phyloP scores from a whole-genome alignment of 2,797 vertebrate genomes.

The Myotis vivesi region DNA sequence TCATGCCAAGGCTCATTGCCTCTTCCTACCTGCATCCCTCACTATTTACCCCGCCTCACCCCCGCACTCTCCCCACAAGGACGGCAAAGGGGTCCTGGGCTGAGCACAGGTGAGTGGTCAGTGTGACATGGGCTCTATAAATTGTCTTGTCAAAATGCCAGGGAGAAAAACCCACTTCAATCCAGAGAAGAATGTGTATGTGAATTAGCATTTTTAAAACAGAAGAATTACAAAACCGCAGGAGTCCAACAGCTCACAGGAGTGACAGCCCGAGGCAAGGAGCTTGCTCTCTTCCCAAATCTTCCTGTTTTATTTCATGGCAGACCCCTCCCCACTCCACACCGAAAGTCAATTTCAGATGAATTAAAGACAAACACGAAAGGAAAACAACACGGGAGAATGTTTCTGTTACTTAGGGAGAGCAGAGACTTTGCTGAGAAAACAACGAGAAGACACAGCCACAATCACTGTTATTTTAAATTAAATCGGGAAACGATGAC shows the following conservation, averaged over 20 bases:
- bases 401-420: neutral
- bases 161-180: neutral
- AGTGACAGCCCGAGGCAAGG: too few relatives aligned
- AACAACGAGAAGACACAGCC: neutral
- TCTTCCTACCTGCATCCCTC: neutral
- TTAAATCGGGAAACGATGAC: neutral
- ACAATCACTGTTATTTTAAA: neutral
- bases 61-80: neutral
- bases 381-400: accelerated
- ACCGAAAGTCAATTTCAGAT: accelerated
- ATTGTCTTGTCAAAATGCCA: neutral
- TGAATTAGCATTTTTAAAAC: neutral
- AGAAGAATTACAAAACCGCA: accelerated
- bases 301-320: neutral
- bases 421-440: neutral
- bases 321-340: neutral
- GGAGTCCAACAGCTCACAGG: neutral
- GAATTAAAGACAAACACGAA: accelerated
- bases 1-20: accelerated
- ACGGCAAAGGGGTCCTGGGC: neutral
- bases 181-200: neutral
- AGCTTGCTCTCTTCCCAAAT: accelerated
- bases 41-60: neutral
- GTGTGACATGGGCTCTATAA: neutral
- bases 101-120: neutral